Base-by-base conservation (phyloP, 2,797 vertebrate species). In the Apogon talboti region DNA sequence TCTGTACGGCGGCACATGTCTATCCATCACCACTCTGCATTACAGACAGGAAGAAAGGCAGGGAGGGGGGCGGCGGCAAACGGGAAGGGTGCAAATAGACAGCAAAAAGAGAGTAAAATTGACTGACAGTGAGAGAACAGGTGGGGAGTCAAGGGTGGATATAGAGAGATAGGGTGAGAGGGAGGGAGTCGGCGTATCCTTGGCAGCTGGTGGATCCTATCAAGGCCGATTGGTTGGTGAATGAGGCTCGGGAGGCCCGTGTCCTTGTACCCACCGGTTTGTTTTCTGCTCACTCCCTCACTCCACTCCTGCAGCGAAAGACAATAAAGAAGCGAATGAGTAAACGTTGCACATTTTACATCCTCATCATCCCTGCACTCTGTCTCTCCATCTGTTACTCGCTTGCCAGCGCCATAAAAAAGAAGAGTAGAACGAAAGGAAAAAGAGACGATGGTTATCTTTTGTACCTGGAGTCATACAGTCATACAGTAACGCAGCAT, bases 1-100 rank as follows among this genome's bases (percentile, higher is more conserved):
- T 96, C 96, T 96, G 95, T 96, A 94, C 93, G 92, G 92, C 91
- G 90, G 94, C 95, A 94, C 92, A 92, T 94, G 95, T 96, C 96
- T 92, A 93, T 95, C 96, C 95, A 95, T 97, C 96, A 96, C 92
- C 76, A 85, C 93, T 91, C 92, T 89, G 62, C 94, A 93, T 94
- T 94, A 85, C 84, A 89, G 89, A 84, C 83, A 71, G 86, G 69
- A 87, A 85, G 83, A 89, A 76, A 84, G 79, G 66, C 63, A 67
- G 54, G 47, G 56, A 59, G 46, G 28, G 37, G 65, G 62, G 64
- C 76, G 81, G 61, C 70, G 62, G 68, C 44, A 45, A 24, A 77
- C 70, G 59, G 69, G 60, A 64, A 48, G 76, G 64, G 54, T 50
- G 68, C 66, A 85, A 74, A 90, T 68, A 90, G 81, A 86, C 74